Conservation (phyloP, 2,797 vertebrate species). For the Botia almorhae region DNA sequence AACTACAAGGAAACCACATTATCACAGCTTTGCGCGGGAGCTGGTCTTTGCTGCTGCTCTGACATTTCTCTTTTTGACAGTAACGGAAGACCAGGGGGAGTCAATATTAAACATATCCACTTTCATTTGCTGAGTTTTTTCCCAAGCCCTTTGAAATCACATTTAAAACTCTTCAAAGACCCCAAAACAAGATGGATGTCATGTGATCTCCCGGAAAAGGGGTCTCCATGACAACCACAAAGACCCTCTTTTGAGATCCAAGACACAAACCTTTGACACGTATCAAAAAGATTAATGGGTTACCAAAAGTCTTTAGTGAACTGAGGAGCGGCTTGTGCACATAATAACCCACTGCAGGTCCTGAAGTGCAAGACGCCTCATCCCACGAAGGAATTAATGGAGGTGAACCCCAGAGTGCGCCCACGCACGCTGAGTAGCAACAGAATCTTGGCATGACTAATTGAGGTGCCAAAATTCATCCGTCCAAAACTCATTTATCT, state of each 20-base stretch:
- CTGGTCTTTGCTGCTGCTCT: background rate
- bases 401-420: conserved; percentile 31
- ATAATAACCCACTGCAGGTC: conserved; percentile 8
- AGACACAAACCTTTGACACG: conserved; percentile 48
- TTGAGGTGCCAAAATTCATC: conserved; percentile 45
- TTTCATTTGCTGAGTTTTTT: conserved; percentile 13
- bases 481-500: conserved; percentile 52
- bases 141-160: conserved; percentile 24
- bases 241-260: conserved; percentile 21
- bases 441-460: conserved; percentile 43
- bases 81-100: conserved; percentile 26
- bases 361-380: conserved; percentile 8
- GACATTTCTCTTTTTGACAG: conserved; percentile 32
- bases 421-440: conserved; percentile 26
- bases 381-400: conserved; percentile 33
- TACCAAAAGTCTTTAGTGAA: conserved; percentile 3
- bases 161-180: conserved; percentile 31
- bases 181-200: conserved; percentile 39
- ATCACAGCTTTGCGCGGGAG: background rate
- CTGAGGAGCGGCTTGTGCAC: background rate
- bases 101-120: conserved; percentile 23
- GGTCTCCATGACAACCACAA: conserved; percentile 68
- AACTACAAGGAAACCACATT: conserved; percentile 28
- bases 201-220: conserved; percentile 42
- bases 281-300: conserved; percentile 45